A percentile compares a stretch with the other conserved stretches of the same genome.
Conservation (phyloP, 2,113 vertebrate genomes). For the Hiodon tergisus region DNA sequence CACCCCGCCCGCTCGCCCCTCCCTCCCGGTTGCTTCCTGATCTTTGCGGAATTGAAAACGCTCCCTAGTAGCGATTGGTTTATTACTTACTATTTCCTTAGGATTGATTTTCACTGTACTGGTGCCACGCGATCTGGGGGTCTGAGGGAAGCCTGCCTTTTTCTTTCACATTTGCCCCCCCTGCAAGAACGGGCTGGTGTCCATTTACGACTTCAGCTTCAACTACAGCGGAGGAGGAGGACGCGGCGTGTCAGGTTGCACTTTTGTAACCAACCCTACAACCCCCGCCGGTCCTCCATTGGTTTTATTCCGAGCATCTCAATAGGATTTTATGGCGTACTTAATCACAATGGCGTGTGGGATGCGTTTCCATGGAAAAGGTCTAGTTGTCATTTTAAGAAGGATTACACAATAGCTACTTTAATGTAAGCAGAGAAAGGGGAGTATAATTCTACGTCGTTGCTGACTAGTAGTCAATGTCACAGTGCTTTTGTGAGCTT, state of each 20-base stretch:
- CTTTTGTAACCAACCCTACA: neutral
- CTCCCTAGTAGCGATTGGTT: too few relatives aligned
- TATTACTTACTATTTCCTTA: too few relatives aligned
- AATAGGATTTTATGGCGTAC: neutral
- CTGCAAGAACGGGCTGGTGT: neutral
- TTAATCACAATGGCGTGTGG: neutral
- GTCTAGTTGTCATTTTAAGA: neutral
- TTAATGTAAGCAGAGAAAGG: neutral
- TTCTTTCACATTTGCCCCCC: too few relatives aligned
- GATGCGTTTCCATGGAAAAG: conserved; percentile 5
- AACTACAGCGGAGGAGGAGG: neutral
- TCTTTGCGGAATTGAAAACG: too few relatives aligned
- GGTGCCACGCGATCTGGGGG: neutral
- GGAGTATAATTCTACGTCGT: neutral
- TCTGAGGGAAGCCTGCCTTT: neutral
- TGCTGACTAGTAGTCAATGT: neutral
- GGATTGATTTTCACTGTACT: too few relatives aligned
- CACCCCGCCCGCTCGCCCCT: too few relatives aligned
- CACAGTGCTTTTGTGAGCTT: neutral
- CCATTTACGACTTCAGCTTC: conserved; percentile 1
- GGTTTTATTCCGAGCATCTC: neutral
- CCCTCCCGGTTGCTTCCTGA: too few relatives aligned
- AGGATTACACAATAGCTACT: neutral
- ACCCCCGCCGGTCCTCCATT: neutral
- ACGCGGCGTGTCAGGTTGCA: neutral